A percentile compares a stretch with the other conserved stretches of the same genome.
Evolutionary conservation across 2,797 vertebrate genomes (phyloP).

Genomic region (Eulemur rubriventer): DNA sequence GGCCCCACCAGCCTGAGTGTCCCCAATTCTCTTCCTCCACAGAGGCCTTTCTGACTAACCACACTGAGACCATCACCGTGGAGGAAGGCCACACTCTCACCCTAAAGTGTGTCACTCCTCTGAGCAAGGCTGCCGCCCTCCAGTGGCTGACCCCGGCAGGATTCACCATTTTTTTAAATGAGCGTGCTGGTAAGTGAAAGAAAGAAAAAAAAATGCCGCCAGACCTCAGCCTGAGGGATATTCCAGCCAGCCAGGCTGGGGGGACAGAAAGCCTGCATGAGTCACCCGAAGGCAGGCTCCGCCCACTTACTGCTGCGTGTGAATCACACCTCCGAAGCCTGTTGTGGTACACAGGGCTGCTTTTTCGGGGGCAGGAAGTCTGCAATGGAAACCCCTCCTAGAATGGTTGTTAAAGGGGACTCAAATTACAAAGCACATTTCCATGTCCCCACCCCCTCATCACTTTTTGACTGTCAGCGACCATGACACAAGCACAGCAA

Average conservation of each 20-base stretch:
- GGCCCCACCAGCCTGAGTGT: neutral
- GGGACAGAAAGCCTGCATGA: slow-evolving; percentile 40
- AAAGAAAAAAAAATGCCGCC: neutral
- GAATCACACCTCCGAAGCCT: neutral
- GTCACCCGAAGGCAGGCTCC: slow-evolving; percentile 32
- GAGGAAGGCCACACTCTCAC: slow-evolving; percentile 81
- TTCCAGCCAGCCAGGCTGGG: slow-evolving; percentile 31
- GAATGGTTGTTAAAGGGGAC: slow-evolving; percentile 33
- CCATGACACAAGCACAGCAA: neutral
- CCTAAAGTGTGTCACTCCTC: slow-evolving; percentile 66
- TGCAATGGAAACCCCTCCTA: slow-evolving; percentile 73
- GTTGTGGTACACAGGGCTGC: neutral
- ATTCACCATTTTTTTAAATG: slow-evolving; percentile 82
- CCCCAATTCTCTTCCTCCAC: neutral
- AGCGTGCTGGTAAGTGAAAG: slow-evolving; percentile 79
- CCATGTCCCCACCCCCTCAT: neutral
- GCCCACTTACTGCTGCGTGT: neutral
- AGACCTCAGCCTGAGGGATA: neutral
- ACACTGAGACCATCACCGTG: slow-evolving; percentile 24
- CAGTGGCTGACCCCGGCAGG: slow-evolving; percentile 83
- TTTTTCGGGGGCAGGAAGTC: slow-evolving; percentile 71
- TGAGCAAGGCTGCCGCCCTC: accelerated
- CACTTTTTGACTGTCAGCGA: neutral
- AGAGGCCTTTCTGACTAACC: slow-evolving; percentile 71
- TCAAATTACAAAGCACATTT: neutral